Conservation (phyloP, 2,113 vertebrate genomes). For the Cricetomys ansorgei region DNA sequence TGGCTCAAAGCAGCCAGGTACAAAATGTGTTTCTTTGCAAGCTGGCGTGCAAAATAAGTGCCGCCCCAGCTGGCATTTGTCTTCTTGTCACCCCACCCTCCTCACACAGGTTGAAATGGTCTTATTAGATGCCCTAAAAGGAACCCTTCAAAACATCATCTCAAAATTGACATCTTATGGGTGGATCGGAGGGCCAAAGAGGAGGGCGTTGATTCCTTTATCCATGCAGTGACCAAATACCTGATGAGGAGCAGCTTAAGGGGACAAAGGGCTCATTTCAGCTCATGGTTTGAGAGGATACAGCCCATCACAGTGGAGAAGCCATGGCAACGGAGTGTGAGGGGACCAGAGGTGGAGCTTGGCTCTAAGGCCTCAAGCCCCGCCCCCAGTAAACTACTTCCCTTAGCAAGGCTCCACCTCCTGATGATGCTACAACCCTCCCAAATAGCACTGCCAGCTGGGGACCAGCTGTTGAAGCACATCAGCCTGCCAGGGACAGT, state of each 20-base stretch:
- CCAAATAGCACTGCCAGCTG: too few relatives aligned
- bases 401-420: not conserved
- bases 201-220: too few relatives aligned
- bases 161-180: not conserved
- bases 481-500: not conserved
- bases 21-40: conserved; percentile 30
- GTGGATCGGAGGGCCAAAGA: not conserved
- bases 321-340: not conserved
- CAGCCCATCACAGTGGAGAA: too few relatives aligned
- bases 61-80: not conserved
- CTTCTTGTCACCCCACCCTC: not conserved
- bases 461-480: not conserved
- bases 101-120: not conserved
- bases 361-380: too few relatives aligned
- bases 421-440: not conserved
- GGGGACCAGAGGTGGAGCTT: not conserved
- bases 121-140: not conserved
- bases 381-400: not conserved
- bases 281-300: not conserved
- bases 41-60: not conserved
- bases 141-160: not conserved
- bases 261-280: too few relatives aligned
- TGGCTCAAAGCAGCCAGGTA: conserved; percentile 19
- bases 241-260: not conserved
- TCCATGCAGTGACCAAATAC: not conserved